Conservation (phyloP, 2,888 invertebrate genomes). For the Philereme transversata region DNA sequence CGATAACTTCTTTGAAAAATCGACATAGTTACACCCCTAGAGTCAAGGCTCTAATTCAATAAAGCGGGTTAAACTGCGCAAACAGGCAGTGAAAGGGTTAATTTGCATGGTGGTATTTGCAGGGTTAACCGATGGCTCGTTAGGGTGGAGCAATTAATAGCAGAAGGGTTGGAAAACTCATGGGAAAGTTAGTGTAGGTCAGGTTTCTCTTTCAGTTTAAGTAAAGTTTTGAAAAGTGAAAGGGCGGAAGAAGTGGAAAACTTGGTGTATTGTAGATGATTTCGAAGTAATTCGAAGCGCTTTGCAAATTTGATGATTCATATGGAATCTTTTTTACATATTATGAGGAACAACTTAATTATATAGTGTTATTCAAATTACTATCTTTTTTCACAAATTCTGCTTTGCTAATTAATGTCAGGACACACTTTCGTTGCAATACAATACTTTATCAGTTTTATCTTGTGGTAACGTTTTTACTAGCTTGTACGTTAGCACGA, state of each 20-base stretch:
- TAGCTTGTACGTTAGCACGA: no score
- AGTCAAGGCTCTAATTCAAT: conserved; percentile 76
- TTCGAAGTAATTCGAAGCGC: no score
- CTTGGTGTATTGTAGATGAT: background rate
- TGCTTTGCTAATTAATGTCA: no score
- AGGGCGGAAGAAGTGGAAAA: conserved; percentile 2
- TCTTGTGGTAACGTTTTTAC: no score
- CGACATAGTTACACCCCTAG: conserved; percentile 42
- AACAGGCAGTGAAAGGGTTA: conserved; percentile 80
- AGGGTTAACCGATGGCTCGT: conserved; percentile 81
- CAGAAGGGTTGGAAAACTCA: conserved; percentile 68
- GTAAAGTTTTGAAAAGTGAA: conserved; percentile 29
- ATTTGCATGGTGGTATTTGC: conserved; percentile 79
- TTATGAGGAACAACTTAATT: no score
- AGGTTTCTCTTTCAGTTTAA: conserved; percentile 46
- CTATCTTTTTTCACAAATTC: no score
- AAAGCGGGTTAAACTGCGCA: conserved; percentile 77
- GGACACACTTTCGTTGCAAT: no score
- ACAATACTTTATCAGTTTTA: no score
- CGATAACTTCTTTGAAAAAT: conserved; percentile 24
- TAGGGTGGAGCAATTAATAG: conserved; percentile 78
- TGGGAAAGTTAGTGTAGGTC: conserved; percentile 79
- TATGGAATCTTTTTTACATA: no score
- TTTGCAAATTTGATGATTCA: no score
- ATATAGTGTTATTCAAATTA: no score